phyloP scores from a whole-genome alignment of 2,888 invertebrate genomes.

The Brachycybe producta region DNA sequence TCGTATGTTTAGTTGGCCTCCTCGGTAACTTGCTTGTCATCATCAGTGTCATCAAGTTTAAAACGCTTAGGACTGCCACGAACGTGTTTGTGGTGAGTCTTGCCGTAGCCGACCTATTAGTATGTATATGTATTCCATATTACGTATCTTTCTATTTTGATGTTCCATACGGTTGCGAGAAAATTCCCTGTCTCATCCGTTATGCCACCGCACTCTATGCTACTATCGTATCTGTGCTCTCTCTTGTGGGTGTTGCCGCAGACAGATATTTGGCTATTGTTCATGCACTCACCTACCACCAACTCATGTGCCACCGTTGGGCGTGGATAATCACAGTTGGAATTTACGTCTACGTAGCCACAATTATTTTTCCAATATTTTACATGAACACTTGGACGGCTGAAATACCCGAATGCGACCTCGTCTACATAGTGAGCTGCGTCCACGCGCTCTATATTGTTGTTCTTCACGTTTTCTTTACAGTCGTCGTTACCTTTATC shows the following conservation, averaged over 20 bases:
- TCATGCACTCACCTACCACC: slow-evolving; percentile 22
- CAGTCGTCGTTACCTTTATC: slow-evolving; percentile 23
- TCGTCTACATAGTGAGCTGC: slow-evolving; percentile 23
- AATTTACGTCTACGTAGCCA: slow-evolving; percentile 24
- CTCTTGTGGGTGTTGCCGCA: slow-evolving; percentile 23
- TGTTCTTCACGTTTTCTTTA: slow-evolving; percentile 22
- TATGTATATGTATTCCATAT: slow-evolving; percentile 24
- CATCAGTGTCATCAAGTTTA: slow-evolving; percentile 12
- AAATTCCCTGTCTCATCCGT: slow-evolving; percentile 9
- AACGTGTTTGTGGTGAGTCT: slow-evolving; percentile 24
- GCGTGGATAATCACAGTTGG: slow-evolving; percentile 6
- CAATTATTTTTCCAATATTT: slow-evolving; percentile 23
- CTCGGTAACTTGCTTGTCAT: slow-evolving; percentile 14
- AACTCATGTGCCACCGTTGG: slow-evolving; percentile 19
- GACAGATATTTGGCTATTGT: slow-evolving; percentile 24
- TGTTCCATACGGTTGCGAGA: slow-evolving; percentile 20
- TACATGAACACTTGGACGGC: slow-evolving; percentile 20
- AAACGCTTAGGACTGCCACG: slow-evolving; percentile 20
- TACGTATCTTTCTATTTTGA: slow-evolving; percentile 26
- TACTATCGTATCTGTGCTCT: slow-evolving; percentile 23
- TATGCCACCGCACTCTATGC: slow-evolving; percentile 20
- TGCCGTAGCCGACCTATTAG: slow-evolving; percentile 23
- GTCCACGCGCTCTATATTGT: slow-evolving; percentile 23
- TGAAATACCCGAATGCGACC: slow-evolving; percentile 24
- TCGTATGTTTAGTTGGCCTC: slow-evolving; percentile 7